Conservation (phyloP, 2,113 vertebrate genomes). For the Erpornis zantholeuca region DNA sequence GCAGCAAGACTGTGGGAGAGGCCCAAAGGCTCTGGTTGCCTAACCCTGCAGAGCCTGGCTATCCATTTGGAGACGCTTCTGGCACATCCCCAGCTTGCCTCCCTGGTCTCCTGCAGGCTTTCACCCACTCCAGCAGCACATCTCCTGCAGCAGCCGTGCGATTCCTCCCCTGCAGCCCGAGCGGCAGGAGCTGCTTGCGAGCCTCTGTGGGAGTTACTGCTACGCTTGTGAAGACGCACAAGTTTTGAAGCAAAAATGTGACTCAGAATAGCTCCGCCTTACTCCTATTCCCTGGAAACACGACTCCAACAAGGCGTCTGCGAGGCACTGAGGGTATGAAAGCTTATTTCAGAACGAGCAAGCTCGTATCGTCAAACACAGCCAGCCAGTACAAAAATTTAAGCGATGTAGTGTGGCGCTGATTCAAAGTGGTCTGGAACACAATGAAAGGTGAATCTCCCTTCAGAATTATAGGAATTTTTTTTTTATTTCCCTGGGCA, state of each 20-base stretch:
- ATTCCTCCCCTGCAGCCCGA: background rate
- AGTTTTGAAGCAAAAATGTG: background rate
- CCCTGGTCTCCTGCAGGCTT: background rate
- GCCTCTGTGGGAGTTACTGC: slow-evolving; percentile 7
- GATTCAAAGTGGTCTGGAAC: background rate
- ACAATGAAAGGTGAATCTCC: slow-evolving; percentile 37
- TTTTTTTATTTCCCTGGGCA: background rate
- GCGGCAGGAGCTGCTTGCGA: background rate
- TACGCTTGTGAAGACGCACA: background rate
- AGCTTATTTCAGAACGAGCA: background rate
- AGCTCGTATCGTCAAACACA: background rate
- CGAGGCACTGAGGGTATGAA: background rate
- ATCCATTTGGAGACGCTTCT: background rate
- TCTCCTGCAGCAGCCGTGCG: background rate
- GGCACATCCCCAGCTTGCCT: background rate
- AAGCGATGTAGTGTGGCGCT: accelerated
- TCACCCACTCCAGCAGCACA: background rate
- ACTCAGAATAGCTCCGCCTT: slow-evolving; percentile 28
- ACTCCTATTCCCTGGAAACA: slow-evolving; percentile 23
- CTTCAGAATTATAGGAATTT: background rate
- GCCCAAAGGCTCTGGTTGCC: background rate
- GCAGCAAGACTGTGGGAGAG: accelerated
- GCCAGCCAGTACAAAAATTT: background rate
- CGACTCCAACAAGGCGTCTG: background rate
- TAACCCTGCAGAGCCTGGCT: background rate